These are phyloP conservation scores for Procavia capensis DNA, from an alignment of 2,113 vertebrate species.

Conservation along the genomic window DNA sequence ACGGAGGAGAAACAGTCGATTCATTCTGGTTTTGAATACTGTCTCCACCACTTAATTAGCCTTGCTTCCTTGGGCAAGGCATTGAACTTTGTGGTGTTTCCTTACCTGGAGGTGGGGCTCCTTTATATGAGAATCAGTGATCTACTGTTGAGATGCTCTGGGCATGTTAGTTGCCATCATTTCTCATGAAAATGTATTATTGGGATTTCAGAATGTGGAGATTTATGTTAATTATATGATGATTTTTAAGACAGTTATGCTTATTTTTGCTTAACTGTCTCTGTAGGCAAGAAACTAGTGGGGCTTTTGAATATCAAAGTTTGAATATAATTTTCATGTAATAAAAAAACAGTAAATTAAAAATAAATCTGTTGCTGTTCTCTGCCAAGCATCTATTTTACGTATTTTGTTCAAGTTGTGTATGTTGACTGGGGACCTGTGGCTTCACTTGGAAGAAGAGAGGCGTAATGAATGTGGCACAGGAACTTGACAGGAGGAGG, in stretches of 20 bases:
- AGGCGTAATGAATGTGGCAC: neutral
- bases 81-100: conserved; percentile 12
- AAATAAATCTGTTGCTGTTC: neutral
- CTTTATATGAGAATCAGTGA: neutral
- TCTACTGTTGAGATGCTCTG: neutral
- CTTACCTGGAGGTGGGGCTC: neutral
- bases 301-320: neutral
- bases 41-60: neutral
- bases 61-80: neutral
- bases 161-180: neutral
- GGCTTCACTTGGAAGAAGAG: neutral
- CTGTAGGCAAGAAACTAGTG: neutral
- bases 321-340: neutral
- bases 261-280: neutral
- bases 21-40: neutral
- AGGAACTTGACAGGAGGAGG: neutral
- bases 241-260: conserved; percentile 2
- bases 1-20: neutral
- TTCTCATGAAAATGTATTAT: neutral
- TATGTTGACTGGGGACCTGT: neutral
- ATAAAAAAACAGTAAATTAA: neutral
- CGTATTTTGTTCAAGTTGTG: neutral
- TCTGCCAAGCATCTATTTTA: neutral
- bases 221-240: neutral
- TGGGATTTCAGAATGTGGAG: neutral